Conservation (phyloP, 2,888 invertebrate genomes). For the Drosophila colorata region DNA sequence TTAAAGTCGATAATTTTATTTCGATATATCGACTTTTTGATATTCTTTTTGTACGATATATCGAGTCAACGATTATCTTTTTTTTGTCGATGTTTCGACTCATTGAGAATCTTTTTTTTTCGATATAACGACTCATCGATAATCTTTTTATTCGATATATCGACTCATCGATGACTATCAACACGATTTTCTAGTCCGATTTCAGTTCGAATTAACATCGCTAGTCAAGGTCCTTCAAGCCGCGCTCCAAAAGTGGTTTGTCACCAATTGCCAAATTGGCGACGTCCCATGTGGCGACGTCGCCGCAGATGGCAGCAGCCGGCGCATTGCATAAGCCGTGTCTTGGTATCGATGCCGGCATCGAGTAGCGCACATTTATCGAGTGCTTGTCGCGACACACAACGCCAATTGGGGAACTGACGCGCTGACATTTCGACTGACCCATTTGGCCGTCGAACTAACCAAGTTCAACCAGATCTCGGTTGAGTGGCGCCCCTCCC, state of each 20-base stretch:
- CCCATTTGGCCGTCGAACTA: constrained; percentile 35
- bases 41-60: too few species aligned
- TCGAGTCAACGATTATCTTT: too few species aligned
- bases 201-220: too few species aligned
- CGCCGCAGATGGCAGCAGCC: too few species aligned
- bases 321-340: constrained; percentile 41
- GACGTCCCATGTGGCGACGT: constrained; percentile 21
- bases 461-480: constrained; percentile 41
- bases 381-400: constrained; percentile 6
- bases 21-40: too few species aligned
- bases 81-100: too few species aligned
- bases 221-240: constrained; percentile 45
- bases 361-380: background rate
- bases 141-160: too few species aligned
- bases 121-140: too few species aligned
- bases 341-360: constrained; percentile 2
- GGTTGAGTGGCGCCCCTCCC: background rate
- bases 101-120: too few species aligned
- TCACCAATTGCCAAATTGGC: constrained; percentile 83
- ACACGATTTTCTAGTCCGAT: too few species aligned
- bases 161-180: too few species aligned
- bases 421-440: constrained; percentile 51
- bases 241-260: constrained; percentile 75
- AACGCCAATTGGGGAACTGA: constrained; percentile 48
- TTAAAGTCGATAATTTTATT: too few species aligned